phyloP scores from a whole-genome alignment of 2,113 vertebrate species.

The Pandion haliaetus region DNA sequence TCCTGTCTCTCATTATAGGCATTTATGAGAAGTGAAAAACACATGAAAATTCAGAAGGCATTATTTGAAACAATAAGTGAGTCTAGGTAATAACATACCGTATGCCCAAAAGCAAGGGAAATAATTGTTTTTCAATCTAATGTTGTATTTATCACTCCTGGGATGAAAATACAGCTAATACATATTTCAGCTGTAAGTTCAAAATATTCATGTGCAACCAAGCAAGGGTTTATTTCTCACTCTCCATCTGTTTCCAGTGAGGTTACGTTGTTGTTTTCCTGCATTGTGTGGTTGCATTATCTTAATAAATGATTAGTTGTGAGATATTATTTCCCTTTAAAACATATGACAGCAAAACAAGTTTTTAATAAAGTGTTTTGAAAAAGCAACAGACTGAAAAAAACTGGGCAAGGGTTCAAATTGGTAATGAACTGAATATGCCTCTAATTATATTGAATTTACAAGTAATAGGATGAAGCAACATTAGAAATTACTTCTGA shows the following conservation, averaged over 20 bases:
- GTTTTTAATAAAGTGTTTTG: conserved; percentile 77
- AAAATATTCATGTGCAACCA: conserved; percentile 33
- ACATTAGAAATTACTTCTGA: conserved; percentile 72
- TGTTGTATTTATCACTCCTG: conserved; percentile 32
- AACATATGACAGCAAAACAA: conserved; percentile 62
- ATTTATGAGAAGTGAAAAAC: conserved; percentile 5
- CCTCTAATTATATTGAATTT: conserved; percentile 80
- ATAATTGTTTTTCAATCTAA: conserved; percentile 52
- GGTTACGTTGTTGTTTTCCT: conserved; percentile 47
- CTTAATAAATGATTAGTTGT: conserved; percentile 66
- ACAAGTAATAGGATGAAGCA: conserved; percentile 67
- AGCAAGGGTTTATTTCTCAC: conserved; percentile 38
- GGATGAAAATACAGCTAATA: conserved; percentile 27
- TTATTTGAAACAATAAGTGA: conserved; percentile 30
- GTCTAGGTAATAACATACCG: conserved; percentile 7
- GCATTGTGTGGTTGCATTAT: conserved; percentile 10
- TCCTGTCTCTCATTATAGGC: neutral
- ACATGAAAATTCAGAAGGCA: neutral
- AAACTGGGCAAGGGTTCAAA: conserved; percentile 65
- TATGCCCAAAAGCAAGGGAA: conserved; percentile 48
- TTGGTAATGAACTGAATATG: conserved; percentile 73
- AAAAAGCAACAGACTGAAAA: conserved; percentile 67
- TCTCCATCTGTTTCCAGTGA: conserved; percentile 13
- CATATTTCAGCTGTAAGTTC: conserved; percentile 61
- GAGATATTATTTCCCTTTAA: conserved; percentile 71